Base-by-base conservation (phyloP, 2,113 vertebrate species). In the Drymodes brunneopygia region DNA sequence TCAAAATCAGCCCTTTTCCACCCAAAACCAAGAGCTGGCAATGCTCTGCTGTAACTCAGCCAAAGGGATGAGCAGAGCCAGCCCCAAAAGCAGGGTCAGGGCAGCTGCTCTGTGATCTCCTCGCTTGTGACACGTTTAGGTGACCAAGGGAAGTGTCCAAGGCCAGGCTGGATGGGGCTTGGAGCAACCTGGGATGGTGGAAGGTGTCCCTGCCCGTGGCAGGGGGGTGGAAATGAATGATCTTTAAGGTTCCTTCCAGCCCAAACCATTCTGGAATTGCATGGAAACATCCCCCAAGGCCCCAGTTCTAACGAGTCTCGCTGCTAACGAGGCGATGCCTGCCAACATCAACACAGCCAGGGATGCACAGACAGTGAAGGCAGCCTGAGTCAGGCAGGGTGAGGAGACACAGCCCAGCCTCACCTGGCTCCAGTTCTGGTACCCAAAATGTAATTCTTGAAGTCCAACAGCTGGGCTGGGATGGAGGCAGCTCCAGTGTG, bases 331-430 rank as follows among this genome's bases (percentile, higher is more conserved):
- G 78, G 0, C 6, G 1, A 1, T 6, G 31, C 27, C 73, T 29
- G 13, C 25, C 54, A n/a, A 11, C 15, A 16, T 5, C 12, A 0
- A 2, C 58, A 6, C 13, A 3, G 12, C 27, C 31, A 7, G 27
- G 36, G 62, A 20, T 23, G 56, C 2, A 2, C 21, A 44, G 79
- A 27, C 11, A 2, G 28, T 3, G 24, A 20, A 15, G 70, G 17
- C 60, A 58, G 2, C 2, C 35, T 14, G 65, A 45, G 60, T 11
- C 67, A 38, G 40, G 36, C 40, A 20, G 18, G 0, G 1, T 0
- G 4, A 5, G 15, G 51, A 70, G 56, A 23, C 22, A 3, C 22
- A 3, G 64, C 72, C 2, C 53, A 45, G 62, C 74, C 66, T n/a
- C 62, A 9, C 48, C 38, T 86, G 4, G 2, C n/a, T 27, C 2